Base-by-base conservation (phyloP, 2,113 vertebrate species). In the Misgurnus anguillicaudatus region DNA sequence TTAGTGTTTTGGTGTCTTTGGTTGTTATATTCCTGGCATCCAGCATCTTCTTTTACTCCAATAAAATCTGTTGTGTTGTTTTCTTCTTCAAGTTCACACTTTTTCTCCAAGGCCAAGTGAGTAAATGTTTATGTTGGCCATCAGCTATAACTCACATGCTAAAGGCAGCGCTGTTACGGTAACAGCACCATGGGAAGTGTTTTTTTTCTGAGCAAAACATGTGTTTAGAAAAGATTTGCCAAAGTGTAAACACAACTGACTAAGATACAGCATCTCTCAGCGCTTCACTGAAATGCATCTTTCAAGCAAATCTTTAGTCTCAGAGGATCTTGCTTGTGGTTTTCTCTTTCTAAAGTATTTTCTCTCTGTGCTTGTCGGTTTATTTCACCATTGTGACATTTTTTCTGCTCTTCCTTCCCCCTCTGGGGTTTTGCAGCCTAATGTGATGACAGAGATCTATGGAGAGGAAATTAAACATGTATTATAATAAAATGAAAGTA, bases 201-300 rank as follows among this genome's bases (percentile, higher is more conserved):
- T 79, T 87, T 45, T 42, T 36, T 75, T 84, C 83, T 74, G 62
- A 42, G 38, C 79, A 82, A 85, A 87, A 58, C 77, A 71, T 53
- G 2, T 91, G 89, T 90, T 91, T 91, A 89, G 38, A 81, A 47
- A 71, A 82, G 82, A 82, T 82, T 77, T 85, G 85, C 83, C 64
- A 53, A 41, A 81, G 66, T 78, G 82, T 82, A 89, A 89, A 90
- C 86, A 87, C 66, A 84, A 39, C 42, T 36, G 82, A 82, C 80
- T 39, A 57, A 24, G 68, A 81, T 84, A 78, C 51, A 85, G 67
- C 42, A 55, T 77, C 63, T 71, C 51, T 42, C 79, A 75, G 64
- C 60, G 64, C 75, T 75, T 76, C 1, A 2, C 57, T 39, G 48
- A 14, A 70, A 57, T 64, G 58, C 41, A 7, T 55, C 75, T 84